Evolutionary conservation across 2,113 vertebrate species (phyloP).

Genomic region (human): DNA sequence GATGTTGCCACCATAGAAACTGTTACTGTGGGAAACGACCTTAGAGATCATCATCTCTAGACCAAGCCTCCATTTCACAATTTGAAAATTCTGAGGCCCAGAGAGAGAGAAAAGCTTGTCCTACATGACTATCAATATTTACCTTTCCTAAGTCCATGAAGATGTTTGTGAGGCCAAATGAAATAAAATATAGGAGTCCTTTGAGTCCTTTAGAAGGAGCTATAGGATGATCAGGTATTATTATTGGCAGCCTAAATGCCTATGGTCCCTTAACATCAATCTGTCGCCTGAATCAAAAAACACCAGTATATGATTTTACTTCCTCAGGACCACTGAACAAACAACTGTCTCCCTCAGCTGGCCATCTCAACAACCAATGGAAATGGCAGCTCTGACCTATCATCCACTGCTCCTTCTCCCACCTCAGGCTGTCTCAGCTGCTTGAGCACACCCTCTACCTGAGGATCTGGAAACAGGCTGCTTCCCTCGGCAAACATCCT

Average conservation of each 20-base stretch:
- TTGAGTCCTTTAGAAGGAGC: slow-evolving; percentile 20
- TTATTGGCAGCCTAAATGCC: neutral
- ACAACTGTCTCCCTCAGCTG: neutral
- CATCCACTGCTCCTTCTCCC: neutral
- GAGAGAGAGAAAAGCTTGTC: neutral
- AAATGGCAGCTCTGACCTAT: neutral
- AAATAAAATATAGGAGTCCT: neutral
- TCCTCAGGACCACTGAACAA: neutral
- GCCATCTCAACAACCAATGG: neutral
- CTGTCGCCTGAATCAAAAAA: slow-evolving; percentile 38
- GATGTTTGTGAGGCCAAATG: slow-evolving; percentile 38
- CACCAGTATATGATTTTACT: neutral
- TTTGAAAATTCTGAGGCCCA: slow-evolving; percentile 28
- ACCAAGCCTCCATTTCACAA: slow-evolving; percentile 14
- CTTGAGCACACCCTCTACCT: neutral
- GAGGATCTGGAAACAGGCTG: neutral
- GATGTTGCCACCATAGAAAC: neutral
- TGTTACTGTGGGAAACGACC: neutral
- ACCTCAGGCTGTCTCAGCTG: neutral
- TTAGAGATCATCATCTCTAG: neutral
- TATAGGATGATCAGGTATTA: slow-evolving; percentile 10
- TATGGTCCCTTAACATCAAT: slow-evolving; percentile 1
- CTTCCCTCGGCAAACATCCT: neutral
- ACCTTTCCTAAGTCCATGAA: slow-evolving; percentile 27
- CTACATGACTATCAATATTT: slow-evolving; percentile 33